These are phyloP conservation scores for Euzetes globulus DNA, from an alignment of 2,888 invertebrate species.

Conservation along the genomic window DNA sequence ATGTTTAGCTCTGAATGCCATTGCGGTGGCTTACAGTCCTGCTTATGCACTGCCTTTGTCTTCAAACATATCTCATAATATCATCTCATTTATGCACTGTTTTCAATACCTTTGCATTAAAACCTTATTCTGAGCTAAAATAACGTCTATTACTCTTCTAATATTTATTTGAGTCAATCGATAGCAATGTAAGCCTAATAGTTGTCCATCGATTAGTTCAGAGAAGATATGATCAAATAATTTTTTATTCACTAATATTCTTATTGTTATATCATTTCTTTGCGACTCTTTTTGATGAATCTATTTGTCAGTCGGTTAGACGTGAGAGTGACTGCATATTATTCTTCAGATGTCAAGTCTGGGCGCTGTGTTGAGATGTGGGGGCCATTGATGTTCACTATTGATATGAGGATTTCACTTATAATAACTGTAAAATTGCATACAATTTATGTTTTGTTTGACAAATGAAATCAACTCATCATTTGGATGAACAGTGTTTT, in stretches of 20 bases:
- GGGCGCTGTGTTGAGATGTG: neutral
- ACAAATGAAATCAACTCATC: slow-evolving; percentile 21
- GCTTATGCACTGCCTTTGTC: neutral
- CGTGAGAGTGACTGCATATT: neutral
- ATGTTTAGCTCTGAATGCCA: slow-evolving; percentile 2
- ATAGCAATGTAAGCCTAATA: neutral
- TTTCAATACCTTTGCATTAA: neutral
- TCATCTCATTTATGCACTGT: neutral
- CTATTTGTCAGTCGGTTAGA: neutral
- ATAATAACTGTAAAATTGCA: neutral
- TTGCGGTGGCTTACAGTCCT: neutral
- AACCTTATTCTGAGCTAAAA: too few relatives aligned
- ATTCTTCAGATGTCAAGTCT: neutral
- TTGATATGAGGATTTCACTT: neutral
- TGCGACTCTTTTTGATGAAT: neutral
- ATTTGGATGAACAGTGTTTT: neutral
- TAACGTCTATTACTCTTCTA: too few relatives aligned
- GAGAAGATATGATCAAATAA: neutral
- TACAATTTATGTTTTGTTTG: neutral
- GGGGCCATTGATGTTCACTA: neutral
- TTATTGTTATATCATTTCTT: neutral
- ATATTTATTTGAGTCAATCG: too few relatives aligned
- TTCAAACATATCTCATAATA: neutral
- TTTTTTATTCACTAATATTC: neutral
- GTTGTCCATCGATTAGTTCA: neutral